phyloP scores from a whole-genome alignment of 2,888 invertebrate species.

The Oscheius sp. region DNA sequence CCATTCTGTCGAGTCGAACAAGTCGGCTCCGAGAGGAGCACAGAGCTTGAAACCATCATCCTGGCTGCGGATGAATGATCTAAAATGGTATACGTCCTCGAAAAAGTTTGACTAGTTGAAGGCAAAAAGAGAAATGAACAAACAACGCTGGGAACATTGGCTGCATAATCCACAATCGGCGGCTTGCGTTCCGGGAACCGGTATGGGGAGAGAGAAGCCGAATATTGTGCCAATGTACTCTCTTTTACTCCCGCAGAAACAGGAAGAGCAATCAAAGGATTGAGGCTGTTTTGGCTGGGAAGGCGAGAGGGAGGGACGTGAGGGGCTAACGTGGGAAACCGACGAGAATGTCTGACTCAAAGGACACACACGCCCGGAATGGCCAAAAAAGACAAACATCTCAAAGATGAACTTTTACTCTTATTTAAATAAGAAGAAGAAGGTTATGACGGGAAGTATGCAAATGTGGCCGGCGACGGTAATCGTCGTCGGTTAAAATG shows the following conservation, averaged over 20 bases:
- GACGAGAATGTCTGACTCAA: constrained; percentile 1
- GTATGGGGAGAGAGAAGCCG: constrained; percentile 25
- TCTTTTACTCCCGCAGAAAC: neutral
- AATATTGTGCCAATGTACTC: constrained; percentile 17
- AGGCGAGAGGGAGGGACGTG: neutral
- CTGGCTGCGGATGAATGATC: constrained; percentile 3
- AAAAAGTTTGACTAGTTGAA: neutral
- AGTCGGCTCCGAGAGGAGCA: constrained; percentile 24
- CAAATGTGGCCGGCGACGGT: neutral
- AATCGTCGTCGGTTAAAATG: constrained; percentile 17
- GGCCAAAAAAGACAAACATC: neutral
- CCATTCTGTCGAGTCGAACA: constrained; percentile 26
- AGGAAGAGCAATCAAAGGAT: neutral
- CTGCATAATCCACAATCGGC: constrained; percentile 34
- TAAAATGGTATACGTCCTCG: neutral
- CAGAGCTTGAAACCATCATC: constrained; percentile 38
- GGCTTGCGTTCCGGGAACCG: constrained; percentile 33
- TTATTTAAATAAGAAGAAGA: neutral
- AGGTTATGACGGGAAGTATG: neutral
- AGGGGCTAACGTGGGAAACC: neutral
- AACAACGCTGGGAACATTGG: neutral
- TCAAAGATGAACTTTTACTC: neutral
- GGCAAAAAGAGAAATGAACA: constrained; percentile 12
- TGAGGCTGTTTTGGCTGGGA: no score
- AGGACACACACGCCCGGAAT: neutral